phyloP scores from a whole-genome alignment of 1,140 invertebrate genomes.

The Oedothorax gibbosus region DNA sequence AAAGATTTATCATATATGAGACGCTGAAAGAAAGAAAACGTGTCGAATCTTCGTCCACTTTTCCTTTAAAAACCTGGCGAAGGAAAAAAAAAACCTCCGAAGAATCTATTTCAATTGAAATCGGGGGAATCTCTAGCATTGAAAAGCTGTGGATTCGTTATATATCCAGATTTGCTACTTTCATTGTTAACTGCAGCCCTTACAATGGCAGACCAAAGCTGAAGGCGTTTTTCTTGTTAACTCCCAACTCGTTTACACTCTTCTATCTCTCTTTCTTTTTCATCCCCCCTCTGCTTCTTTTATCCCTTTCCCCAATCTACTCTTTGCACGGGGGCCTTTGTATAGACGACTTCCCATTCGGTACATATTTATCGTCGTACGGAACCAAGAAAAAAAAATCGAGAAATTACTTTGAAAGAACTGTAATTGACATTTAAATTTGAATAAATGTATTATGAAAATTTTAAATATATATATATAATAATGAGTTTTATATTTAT shows the following conservation, averaged over 20 bases:
- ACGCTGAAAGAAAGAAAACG: slow-evolving; percentile 42
- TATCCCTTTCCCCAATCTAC: slow-evolving; percentile 25
- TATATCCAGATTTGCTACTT: slow-evolving; percentile 58
- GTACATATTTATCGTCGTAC: slow-evolving; percentile 56
- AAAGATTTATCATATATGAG: slow-evolving; percentile 22
- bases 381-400: slow-evolving; percentile 39
- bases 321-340: slow-evolving; percentile 44
- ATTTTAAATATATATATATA: too few species aligned
- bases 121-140: slow-evolving; percentile 19
- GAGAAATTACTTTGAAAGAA: background rate
- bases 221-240: slow-evolving; percentile 60
- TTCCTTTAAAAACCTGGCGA: slow-evolving; percentile 42
- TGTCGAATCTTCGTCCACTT: slow-evolving; percentile 52
- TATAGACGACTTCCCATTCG: slow-evolving; percentile 39
- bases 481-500: too few species aligned
- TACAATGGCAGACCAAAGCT: slow-evolving; percentile 41
- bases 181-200: slow-evolving; percentile 52
- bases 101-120: slow-evolving; percentile 58
- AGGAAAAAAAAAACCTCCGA: slow-evolving; percentile 13
- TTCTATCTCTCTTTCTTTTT: slow-evolving; percentile 54
- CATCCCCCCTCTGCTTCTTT: slow-evolving; percentile 15
- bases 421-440: background rate
- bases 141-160: slow-evolving; percentile 34
- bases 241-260: slow-evolving; percentile 61
- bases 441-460: too few species aligned